These are phyloP conservation scores for Myotis davidii DNA, from an alignment of 2,113 vertebrate genomes.

Conservation along the genomic window DNA sequence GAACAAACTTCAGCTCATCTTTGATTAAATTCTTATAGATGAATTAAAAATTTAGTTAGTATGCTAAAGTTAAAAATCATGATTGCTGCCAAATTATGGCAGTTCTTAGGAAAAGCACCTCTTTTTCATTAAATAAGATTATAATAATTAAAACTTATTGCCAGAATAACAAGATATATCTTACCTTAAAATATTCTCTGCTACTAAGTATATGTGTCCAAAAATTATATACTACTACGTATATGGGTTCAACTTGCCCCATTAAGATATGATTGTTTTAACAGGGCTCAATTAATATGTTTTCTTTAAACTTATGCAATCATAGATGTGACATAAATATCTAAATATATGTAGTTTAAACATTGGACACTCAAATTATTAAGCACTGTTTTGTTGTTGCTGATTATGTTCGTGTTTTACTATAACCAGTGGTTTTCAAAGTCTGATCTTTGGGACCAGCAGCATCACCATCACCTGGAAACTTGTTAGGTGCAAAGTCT, in stretches of 20 bases:
- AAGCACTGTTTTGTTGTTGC: neutral
- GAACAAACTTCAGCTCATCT: neutral
- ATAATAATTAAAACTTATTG: neutral
- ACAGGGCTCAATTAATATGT: neutral
- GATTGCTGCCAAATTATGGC: neutral
- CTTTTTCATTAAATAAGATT: constrained; percentile 11
- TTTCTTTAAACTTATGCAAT: neutral
- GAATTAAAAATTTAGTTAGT: constrained; percentile 28
- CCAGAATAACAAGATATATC: neutral
- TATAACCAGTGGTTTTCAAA: neutral
- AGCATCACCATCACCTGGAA: neutral
- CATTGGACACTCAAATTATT: neutral
- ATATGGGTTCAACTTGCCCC: neutral
- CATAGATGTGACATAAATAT: neutral
- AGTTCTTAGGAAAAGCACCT: neutral
- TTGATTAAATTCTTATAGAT: neutral
- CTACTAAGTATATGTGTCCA: neutral
- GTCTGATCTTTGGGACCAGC: neutral
- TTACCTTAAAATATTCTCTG: neutral
- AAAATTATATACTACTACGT: neutral
- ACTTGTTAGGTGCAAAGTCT: neutral
- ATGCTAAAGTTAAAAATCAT: constrained; percentile 34
- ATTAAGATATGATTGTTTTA: neutral
- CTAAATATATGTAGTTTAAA: neutral
- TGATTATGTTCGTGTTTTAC: neutral